phyloP scores from a whole-genome alignment of 1,140 invertebrate species.

The Trichonephila clavata region DNA sequence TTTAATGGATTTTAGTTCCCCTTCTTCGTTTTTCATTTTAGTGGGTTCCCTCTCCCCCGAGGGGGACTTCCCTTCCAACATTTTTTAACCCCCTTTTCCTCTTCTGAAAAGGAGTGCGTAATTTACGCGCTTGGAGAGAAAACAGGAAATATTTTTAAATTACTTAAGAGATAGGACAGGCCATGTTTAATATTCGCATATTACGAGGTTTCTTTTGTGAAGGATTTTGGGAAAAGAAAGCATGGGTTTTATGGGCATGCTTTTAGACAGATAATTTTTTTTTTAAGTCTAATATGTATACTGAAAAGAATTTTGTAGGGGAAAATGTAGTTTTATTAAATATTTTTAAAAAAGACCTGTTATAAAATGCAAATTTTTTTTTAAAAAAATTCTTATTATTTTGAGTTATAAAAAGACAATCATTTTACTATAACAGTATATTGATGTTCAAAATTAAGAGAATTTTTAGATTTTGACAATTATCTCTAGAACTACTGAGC shows the following conservation, averaged over 20 bases:
- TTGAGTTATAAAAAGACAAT: no score
- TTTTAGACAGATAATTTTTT: background rate
- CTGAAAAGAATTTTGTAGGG: no score
- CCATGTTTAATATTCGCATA: background rate
- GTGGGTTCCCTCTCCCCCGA: background rate
- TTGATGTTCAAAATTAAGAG: no score
- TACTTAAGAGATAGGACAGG: conserved; percentile 40
- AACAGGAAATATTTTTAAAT: conserved; percentile 68
- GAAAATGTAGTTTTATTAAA: no score
- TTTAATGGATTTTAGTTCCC: conserved; percentile 62
- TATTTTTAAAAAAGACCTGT: no score
- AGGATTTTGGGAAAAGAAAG: background rate
- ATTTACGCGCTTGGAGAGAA: conserved; percentile 59
- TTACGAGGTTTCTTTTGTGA: background rate
- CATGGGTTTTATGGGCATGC: background rate
- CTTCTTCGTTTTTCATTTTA: conserved; percentile 60
- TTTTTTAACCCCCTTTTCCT: conserved; percentile 9
- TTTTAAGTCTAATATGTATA: no score
- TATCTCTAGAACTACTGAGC: no score
- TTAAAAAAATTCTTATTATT: no score
- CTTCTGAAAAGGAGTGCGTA: conserved; percentile 40
- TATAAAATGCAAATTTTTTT: no score
- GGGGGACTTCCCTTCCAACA: background rate
- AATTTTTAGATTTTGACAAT: no score
- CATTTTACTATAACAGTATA: no score